phyloP scores from a whole-genome alignment of 2,113 vertebrate genomes.

The Antennarius striatus region DNA sequence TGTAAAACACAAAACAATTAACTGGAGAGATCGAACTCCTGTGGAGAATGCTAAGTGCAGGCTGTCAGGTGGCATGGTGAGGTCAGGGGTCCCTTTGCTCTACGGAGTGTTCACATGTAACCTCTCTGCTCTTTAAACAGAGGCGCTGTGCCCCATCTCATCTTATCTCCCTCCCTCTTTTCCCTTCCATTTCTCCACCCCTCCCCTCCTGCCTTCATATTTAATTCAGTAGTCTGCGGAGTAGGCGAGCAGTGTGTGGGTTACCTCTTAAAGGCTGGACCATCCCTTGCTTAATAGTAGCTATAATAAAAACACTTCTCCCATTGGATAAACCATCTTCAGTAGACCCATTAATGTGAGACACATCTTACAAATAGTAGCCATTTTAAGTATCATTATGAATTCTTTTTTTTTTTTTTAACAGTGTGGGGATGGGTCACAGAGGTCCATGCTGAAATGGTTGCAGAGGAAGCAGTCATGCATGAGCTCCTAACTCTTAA shows the following conservation, averaged over 20 bases:
- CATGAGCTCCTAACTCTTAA: conserved; percentile 65
- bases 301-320: conserved; percentile 46
- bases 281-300: conserved; percentile 30
- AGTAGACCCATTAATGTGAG: conserved; percentile 44
- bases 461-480: conserved; percentile 56
- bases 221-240: conserved; percentile 71
- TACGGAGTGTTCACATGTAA: conserved; percentile 58
- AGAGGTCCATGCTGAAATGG: conserved; percentile 35
- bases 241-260: conserved; percentile 34
- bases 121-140: conserved; percentile 59
- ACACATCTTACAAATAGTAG: conserved; percentile 11
- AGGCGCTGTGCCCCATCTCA: conserved; percentile 34
- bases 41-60: conserved; percentile 66
- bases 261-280: conserved; percentile 49
- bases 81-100: conserved; percentile 65
- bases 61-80: conserved; percentile 61
- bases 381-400: conserved; percentile 41
- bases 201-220: conserved; percentile 52
- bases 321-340: conserved; percentile 52
- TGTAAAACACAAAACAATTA: conserved; percentile 78
- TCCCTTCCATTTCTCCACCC: conserved; percentile 4
- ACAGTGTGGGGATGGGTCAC: conserved; percentile 1
- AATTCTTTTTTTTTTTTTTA: conserved; percentile 17
- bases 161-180: conserved; percentile 14
- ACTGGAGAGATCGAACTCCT: conserved; percentile 58